Conservation (phyloP, 2,797 vertebrate species). For the Galago senegalensis region DNA sequence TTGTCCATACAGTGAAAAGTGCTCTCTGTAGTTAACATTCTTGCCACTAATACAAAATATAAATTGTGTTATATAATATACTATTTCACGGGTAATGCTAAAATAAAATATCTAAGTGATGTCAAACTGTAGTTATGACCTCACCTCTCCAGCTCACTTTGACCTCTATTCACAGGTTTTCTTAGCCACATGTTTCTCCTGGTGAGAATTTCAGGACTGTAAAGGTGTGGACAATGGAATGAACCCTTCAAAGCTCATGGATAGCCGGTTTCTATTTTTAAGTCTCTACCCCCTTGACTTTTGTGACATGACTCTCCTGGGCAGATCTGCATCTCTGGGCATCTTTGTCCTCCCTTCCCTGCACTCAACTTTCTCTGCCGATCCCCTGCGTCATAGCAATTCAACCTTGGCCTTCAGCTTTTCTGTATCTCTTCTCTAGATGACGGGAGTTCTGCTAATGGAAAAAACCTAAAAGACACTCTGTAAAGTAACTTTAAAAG, state of each 20-base stretch:
- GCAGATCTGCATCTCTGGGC: no score
- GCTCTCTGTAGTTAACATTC: not conserved
- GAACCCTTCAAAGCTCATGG: accelerated
- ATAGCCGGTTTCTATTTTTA: not conserved
- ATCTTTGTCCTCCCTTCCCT: no score
- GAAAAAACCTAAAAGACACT: not conserved
- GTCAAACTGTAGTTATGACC: not conserved
- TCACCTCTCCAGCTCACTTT: not conserved
- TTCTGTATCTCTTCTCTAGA: not conserved
- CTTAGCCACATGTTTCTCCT: not conserved
- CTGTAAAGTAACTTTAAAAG: not conserved
- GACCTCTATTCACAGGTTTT: not conserved
- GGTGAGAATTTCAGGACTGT: not conserved
- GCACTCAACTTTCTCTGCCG: not conserved
- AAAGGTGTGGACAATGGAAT: accelerated
- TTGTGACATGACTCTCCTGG: not conserved
- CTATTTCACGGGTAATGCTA: not conserved
- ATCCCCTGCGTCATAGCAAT: accelerated
- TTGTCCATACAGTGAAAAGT: not conserved
- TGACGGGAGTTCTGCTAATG: not conserved
- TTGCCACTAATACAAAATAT: not conserved
- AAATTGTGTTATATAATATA: not conserved
- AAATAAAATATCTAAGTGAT: not conserved
- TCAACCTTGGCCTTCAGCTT: not conserved
- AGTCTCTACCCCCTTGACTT: not conserved